phyloP scores from a whole-genome alignment of 2,888 invertebrate species.

The Drosophila helvetica region DNA sequence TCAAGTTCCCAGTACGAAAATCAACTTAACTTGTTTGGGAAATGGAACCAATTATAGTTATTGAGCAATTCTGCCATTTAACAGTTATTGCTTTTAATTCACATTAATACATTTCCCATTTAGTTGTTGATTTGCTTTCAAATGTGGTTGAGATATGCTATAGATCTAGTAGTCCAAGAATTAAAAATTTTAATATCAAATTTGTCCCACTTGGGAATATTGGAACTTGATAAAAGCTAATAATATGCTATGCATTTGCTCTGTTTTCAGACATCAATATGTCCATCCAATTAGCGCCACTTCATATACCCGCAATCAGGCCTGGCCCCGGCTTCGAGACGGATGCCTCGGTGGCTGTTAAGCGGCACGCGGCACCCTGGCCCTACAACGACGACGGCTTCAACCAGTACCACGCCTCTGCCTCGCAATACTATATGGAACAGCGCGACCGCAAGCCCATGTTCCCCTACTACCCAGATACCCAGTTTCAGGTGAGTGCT shows the following conservation, averaged over 20 bases:
- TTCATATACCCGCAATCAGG: conserved; percentile 95
- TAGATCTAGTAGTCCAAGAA: neutral
- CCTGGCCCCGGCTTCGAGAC: conserved; percentile 86
- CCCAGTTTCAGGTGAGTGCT: conserved; percentile 84
- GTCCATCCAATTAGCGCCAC: conserved; percentile 87
- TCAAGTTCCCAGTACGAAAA: neutral
- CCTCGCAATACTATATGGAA: conserved; percentile 84
- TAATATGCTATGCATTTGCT: neutral
- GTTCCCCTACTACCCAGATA: conserved; percentile 84
- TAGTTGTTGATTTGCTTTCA: no score
- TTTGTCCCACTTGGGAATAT: neutral
- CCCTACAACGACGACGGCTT: conserved; percentile 83
- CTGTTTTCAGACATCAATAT: conserved; percentile 84
- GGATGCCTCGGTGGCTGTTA: conserved; percentile 83
- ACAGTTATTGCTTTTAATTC: neutral
- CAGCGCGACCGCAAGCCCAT: conserved; percentile 84
- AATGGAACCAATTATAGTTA: neutral
- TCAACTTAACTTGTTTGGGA: neutral
- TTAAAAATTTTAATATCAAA: neutral
- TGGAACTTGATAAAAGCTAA: neutral
- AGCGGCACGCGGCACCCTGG: conserved; percentile 84
- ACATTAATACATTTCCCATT: no score
- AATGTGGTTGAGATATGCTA: neutral
- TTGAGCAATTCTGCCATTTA: neutral
- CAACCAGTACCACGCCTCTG: conserved; percentile 81